Evolutionary conservation across 2,797 vertebrate species (phyloP).

Genomic region (Pygocentrus nattereri): DNA sequence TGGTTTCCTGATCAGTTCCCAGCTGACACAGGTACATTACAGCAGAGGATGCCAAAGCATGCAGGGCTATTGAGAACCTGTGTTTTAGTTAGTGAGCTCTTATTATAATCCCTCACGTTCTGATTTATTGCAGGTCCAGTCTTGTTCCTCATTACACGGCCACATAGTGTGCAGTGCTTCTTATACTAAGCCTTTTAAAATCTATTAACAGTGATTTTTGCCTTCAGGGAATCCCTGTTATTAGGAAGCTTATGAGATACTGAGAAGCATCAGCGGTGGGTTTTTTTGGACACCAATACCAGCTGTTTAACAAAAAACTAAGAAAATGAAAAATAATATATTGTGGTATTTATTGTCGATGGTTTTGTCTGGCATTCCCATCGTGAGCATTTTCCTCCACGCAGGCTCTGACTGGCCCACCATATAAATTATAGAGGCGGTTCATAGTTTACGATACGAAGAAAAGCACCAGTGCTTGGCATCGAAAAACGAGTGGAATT

Average conservation of each 20-base stretch:
- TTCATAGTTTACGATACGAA: background rate
- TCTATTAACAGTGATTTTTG: constrained; percentile 39
- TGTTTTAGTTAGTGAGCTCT: background rate
- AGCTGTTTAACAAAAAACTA: too few relatives aligned
- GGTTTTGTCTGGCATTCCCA: too few relatives aligned
- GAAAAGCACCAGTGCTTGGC: too few relatives aligned
- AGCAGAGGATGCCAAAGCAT: too few relatives aligned
- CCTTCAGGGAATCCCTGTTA: constrained; percentile 38
- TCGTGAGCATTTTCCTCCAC: too few relatives aligned
- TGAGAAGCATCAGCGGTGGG: background rate
- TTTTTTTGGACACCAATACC: constrained; percentile 10
- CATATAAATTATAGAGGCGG: background rate
- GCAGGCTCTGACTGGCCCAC: too few relatives aligned
- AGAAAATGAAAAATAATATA: too few relatives aligned
- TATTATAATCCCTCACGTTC: background rate
- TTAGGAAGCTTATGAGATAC: constrained; percentile 30
- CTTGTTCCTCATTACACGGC: background rate
- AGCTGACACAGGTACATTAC: too few relatives aligned
- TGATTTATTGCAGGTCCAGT: background rate
- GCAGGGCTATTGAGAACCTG: too few relatives aligned
- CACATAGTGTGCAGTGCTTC: constrained; percentile 11
- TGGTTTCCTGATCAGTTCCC: background rate
- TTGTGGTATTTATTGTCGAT: too few relatives aligned
- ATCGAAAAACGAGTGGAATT: too few relatives aligned
- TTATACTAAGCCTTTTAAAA: constrained; percentile 39